Percentiles rank a stretch among this genome's conserved stretches.
Conservation (phyloP, 1,140 invertebrate genomes). For the Drosophila willistoni region DNA sequence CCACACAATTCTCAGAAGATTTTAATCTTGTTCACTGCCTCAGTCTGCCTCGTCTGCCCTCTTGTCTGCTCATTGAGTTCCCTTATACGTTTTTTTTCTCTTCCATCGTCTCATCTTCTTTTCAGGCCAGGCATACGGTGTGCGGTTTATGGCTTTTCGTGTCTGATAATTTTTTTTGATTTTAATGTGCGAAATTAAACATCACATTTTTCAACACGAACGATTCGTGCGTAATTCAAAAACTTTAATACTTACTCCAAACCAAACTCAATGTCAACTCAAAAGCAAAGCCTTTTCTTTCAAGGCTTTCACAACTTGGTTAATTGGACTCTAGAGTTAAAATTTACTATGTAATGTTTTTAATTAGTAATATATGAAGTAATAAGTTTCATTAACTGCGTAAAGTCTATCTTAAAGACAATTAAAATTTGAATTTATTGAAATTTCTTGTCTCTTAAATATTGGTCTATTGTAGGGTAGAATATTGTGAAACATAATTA, state of each 20-base stretch:
- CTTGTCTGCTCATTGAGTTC: constrained; percentile 9
- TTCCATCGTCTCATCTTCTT: constrained; percentile 22
- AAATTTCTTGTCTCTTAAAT: too few species aligned
- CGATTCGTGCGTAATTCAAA: constrained; percentile 63
- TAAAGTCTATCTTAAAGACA: too few species aligned
- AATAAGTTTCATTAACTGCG: too few species aligned
- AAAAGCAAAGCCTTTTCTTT: neutral
- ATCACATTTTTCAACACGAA: constrained; percentile 83
- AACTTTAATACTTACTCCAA: constrained; percentile 36
- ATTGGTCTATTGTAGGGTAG: too few species aligned
- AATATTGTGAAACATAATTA: too few species aligned
- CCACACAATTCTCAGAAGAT: constrained; percentile 77
- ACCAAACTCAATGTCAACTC: neutral
- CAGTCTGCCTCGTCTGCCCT: constrained; percentile 9
- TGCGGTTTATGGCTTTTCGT: constrained; percentile 80
- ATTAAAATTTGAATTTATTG: too few species aligned
- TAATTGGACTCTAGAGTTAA: too few species aligned
- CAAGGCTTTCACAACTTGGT: neutral
- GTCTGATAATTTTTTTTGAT: constrained; percentile 83
- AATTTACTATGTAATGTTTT: too few species aligned
- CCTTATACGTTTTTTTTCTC: neutral
- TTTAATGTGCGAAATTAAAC: constrained; percentile 83
- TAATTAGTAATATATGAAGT: too few species aligned
- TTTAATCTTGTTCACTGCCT: constrained; percentile 77
- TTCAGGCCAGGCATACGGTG: constrained; percentile 59